Evolutionary conservation across 1,140 invertebrate species (phyloP), one percentile per base, ranked within the genome.

Genomic region (Neodiprion lecontei): DNA sequence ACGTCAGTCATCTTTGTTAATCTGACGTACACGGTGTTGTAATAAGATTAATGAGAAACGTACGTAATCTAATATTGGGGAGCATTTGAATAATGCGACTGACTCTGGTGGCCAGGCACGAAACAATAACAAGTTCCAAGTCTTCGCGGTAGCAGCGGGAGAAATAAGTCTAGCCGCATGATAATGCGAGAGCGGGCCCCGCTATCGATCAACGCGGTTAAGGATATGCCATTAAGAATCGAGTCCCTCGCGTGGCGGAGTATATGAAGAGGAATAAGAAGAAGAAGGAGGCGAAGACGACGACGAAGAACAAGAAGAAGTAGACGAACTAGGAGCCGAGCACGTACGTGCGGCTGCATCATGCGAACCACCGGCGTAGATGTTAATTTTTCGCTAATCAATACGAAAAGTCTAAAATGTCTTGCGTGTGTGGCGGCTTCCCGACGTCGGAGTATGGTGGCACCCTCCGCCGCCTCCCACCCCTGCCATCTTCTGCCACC

Each of bases 351-450:
- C 48, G 47, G 21, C 67, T 17, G 47, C 21, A 70, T 70, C 50
- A 67, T 66, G 40, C 70, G 69, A 70, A 68, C 67, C 72, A 75
- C 40, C 74, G 74, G 76, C 74, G 75, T 69, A 49, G 71, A 75
- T 61, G 53, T 61, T 84, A 84, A 82, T 84, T 82, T 83, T 82
- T 82, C 80, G 77, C 77, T 82, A 86, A 87, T 87, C 86, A 85
- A 88, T 88, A 87, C 83, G 81, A 86, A 88, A 87, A 87, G 83
- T 87, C 82, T 86, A 85, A 87, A 87, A 84, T 80, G 84, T 83
- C 78, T 84, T 79, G 85, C 80, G 85, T 84, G 82, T 86, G 85
- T 86, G 84, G 68, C 8, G 47, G 68, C 47, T 61, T 61, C 53
- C 53, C 53, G n/a, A 61, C 53, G 53, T 61, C 53, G 8, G 28